Percentiles rank a stretch among this genome's conserved stretches.
Evolutionary conservation across 2,113 vertebrate species (phyloP).

Genomic region (Cryptomyrus ogoouensis): DNA sequence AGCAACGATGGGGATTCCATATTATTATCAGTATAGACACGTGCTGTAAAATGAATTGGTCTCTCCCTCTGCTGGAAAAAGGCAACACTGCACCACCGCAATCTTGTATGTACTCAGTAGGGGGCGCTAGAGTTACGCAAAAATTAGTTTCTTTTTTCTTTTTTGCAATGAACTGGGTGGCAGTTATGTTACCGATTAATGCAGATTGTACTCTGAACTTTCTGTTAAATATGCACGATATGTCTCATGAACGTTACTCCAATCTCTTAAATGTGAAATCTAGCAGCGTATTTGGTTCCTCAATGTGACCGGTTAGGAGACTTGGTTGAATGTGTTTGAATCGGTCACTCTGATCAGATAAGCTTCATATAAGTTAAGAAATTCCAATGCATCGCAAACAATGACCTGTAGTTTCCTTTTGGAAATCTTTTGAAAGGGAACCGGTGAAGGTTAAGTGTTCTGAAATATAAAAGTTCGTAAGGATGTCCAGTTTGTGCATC

Average conservation of each 20-base stretch:
- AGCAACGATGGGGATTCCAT: not conserved
- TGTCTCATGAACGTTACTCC: not conserved
- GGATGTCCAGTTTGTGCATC: not conserved
- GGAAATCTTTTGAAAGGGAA: not conserved
- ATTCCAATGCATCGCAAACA: not conserved
- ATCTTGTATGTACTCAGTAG: not conserved
- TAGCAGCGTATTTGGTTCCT: not conserved
- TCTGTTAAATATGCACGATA: not conserved
- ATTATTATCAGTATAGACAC: not conserved
- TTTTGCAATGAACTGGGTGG: not conserved
- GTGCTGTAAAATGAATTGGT: not conserved
- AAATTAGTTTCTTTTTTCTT: not conserved
- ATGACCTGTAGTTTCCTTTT: not conserved
- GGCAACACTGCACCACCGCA: not conserved
- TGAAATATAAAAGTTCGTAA: not conserved
- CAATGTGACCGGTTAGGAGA: not conserved
- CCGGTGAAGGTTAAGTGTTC: not conserved
- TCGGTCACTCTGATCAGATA: not conserved
- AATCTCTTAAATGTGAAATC: not conserved
- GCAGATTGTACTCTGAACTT: not conserved
- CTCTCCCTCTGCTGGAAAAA: constrained; percentile 2
- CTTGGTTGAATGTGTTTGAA: not conserved
- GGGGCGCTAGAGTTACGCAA: constrained; percentile 6
- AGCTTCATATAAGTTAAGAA: not conserved
- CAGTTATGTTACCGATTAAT: not conserved